Conservation (phyloP, 2,113 vertebrate genomes). For the Campylorhamphus procurvoides region DNA sequence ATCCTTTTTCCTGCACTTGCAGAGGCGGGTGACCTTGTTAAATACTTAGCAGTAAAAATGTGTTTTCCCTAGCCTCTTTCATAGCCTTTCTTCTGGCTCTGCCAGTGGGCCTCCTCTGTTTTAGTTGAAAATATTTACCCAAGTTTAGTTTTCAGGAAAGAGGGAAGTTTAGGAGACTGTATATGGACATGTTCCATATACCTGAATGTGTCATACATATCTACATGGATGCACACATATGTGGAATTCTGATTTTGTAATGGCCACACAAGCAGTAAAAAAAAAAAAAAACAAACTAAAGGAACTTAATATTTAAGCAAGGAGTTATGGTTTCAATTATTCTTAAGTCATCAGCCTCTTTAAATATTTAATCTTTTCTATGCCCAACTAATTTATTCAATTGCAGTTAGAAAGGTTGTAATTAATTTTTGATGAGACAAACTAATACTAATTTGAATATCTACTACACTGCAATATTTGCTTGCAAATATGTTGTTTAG, state of each 20-base stretch:
- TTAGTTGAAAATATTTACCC: not conserved
- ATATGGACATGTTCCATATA: not conserved
- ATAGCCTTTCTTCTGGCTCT: not conserved
- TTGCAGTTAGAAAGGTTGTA: not conserved
- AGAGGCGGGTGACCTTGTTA: conserved; percentile 27
- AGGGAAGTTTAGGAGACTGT: not conserved
- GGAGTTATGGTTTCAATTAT: not conserved
- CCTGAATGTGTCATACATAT: not conserved
- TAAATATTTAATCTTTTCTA: conserved; percentile 12
- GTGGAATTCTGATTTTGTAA: not conserved
- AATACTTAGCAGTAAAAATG: not conserved
- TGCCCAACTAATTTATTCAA: not conserved
- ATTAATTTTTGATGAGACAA: conserved; percentile 28
- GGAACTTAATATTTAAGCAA: not conserved
- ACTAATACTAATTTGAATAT: not conserved
- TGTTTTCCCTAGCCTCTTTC: not conserved
- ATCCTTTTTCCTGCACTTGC: not conserved
- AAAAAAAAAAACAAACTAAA: not conserved
- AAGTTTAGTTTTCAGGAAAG: not conserved
- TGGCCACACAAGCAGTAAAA: not conserved
- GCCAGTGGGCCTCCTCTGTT: not conserved
- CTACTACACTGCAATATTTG: not conserved
- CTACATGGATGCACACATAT: not conserved
- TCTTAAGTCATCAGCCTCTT: not conserved
- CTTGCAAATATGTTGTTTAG: not conserved